A percentile compares a stretch with the other conserved stretches of the same genome.
Evolutionary conservation across 2,797 vertebrate genomes (phyloP).

Genomic region (Rachycentron canadum): DNA sequence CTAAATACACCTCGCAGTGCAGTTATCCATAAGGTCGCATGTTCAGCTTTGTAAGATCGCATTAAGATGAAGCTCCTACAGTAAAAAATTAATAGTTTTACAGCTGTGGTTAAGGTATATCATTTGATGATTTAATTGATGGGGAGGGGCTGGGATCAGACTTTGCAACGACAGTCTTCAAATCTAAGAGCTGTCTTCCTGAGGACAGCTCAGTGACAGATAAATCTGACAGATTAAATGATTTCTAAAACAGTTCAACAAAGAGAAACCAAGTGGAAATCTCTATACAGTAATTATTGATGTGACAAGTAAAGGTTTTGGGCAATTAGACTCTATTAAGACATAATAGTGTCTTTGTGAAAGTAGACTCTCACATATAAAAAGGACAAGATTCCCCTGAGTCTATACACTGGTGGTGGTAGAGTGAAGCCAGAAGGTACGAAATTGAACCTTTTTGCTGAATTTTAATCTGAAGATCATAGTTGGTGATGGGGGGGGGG

Average conservation of each 20-base stretch:
- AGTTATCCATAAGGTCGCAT: neutral
- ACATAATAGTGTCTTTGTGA: neutral
- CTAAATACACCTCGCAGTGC: neutral
- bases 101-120: neutral
- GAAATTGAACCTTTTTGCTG: constrained; percentile 36
- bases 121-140: neutral
- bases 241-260: neutral
- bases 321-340: constrained; percentile 4
- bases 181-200: neutral
- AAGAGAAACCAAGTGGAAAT: constrained; percentile 5
- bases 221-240: neutral
- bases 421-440: constrained; percentile 25
- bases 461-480: constrained; percentile 39
- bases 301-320: neutral
- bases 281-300: neutral
- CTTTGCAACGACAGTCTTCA: neutral
- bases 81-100: neutral
- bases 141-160: neutral
- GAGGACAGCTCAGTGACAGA: neutral
- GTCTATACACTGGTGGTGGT: neutral
- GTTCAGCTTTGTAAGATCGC: neutral
- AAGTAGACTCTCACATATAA: neutral
- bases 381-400: neutral
- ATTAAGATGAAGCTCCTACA: neutral
- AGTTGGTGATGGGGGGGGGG: neutral